Percentiles rank a stretch among this genome's conserved stretches.
Conservation (phyloP, 2,888 invertebrate species). For the Nomada ferruginata region DNA sequence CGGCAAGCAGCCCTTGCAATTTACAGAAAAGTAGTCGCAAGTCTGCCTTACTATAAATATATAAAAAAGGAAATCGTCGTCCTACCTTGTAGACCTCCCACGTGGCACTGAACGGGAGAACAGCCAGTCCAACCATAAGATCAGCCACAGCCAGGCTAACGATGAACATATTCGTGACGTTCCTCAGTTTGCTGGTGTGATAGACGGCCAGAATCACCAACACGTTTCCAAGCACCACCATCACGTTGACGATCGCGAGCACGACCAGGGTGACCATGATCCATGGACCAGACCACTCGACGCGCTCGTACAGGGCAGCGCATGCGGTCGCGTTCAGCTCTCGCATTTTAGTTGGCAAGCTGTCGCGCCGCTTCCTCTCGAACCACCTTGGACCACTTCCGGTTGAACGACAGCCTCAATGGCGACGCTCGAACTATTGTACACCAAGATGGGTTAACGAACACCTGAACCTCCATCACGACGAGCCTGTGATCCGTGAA, state of each 20-base stretch:
- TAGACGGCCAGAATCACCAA: slow-evolving; percentile 97
- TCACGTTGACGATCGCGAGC: slow-evolving; percentile 93
- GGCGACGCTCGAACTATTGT: background rate
- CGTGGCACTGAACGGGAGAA: slow-evolving; percentile 97
- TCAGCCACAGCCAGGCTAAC: slow-evolving; percentile 98
- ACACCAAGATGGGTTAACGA: background rate
- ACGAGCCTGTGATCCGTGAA: background rate
- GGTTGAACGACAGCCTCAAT: slow-evolving; percentile 12
- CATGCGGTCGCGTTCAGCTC: slow-evolving; percentile 93
- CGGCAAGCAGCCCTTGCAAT: too few relatives aligned
- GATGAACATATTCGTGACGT: slow-evolving; percentile 98
- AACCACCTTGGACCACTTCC: slow-evolving; percentile 42
- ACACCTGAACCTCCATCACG: slow-evolving; percentile 41
- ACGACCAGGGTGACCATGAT: slow-evolving; percentile 91
- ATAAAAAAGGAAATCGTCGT: background rate
- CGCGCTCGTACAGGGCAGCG: slow-evolving; percentile 91
- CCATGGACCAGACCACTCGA: slow-evolving; percentile 92
- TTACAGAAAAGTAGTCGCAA: too few relatives aligned
- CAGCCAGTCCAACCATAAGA: slow-evolving; percentile 96
- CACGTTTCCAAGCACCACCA: slow-evolving; percentile 95
- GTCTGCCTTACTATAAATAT: background rate
- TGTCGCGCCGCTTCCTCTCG: slow-evolving; percentile 52
- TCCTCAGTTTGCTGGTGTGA: slow-evolving; percentile 95
- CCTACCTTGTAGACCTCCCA: slow-evolving; percentile 95
- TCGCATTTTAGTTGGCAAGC: slow-evolving; percentile 86